Conservation (phyloP, 2,113 vertebrate species). For the Mandrillus leucophaeus region DNA sequence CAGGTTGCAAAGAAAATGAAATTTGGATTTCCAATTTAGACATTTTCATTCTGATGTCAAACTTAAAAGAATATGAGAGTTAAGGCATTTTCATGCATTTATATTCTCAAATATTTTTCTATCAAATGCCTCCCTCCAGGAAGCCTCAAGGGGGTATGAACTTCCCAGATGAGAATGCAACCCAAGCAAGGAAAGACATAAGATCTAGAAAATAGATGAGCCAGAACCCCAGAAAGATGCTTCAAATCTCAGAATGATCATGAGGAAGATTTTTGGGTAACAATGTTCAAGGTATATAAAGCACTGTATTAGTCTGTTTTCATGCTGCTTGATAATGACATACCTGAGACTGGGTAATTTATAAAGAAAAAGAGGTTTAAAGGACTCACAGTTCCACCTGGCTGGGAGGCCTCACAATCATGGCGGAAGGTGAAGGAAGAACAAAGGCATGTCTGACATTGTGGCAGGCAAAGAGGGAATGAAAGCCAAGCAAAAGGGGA, state of each 20-base stretch:
- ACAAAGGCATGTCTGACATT: too few relatives aligned
- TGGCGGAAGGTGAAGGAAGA: too few relatives aligned
- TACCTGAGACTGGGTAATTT: too few relatives aligned
- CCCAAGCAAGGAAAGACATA: neutral
- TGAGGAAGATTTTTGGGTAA: neutral
- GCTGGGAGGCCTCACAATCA: too few relatives aligned
- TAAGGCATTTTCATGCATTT: neutral
- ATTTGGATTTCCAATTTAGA: neutral
- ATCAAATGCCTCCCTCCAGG: neutral
- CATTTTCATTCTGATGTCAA: neutral
- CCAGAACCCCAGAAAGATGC: neutral
- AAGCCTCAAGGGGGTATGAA: accelerated
- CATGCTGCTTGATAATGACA: too few relatives aligned
- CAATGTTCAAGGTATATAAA: neutral
- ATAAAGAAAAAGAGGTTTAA: too few relatives aligned
- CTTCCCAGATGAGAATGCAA: neutral
- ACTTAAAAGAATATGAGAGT: neutral
- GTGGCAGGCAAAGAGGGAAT: too few relatives aligned
- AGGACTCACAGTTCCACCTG: too few relatives aligned
- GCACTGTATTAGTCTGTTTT: too few relatives aligned
- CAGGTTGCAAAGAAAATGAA: neutral
- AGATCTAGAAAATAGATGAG: neutral
- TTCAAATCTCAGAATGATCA: neutral
- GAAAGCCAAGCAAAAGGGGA: too few relatives aligned
- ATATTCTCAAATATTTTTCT: neutral